These are phyloP conservation scores for Nomada ruficornis DNA, from an alignment of 2,888 invertebrate species.

Conservation along the genomic window DNA sequence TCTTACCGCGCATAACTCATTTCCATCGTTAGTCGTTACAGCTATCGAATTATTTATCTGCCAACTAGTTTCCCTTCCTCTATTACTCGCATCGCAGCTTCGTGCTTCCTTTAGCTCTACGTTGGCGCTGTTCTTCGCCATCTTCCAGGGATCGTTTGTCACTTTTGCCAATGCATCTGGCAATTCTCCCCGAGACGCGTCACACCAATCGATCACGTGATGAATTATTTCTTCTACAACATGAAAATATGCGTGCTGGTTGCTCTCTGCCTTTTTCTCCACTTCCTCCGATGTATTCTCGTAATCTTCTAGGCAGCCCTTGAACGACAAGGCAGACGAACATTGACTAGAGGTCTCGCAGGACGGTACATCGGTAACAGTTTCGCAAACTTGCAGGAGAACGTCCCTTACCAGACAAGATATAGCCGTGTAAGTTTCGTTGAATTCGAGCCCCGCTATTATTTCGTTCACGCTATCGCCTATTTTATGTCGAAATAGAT, in stretches of 20 bases:
- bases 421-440: slow-evolving; percentile 27
- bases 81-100: too few relatives aligned
- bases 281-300: not conserved
- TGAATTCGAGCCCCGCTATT: slow-evolving; percentile 71
- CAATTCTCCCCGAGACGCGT: not conserved
- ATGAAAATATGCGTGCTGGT: slow-evolving; percentile 16
- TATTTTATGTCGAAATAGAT: slow-evolving; percentile 76
- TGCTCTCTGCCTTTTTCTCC: not conserved
- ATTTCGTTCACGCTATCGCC: slow-evolving; percentile 78
- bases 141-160: slow-evolving; percentile 1
- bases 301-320: not conserved
- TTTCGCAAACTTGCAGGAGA: slow-evolving; percentile 21
- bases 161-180: not conserved
- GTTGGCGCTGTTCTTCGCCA: slow-evolving; percentile 34
- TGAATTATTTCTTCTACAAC: slow-evolving; percentile 78
- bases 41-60: not conserved
- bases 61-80: not conserved
- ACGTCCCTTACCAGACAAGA: slow-evolving; percentile 27
- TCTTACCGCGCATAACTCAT: not conserved
- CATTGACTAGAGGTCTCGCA: not conserved
- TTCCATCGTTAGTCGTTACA: not conserved
- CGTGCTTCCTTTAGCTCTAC: slow-evolving; percentile 21
- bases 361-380: not conserved
- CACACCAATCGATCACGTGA: slow-evolving; percentile 60
- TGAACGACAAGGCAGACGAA: not conserved